Base-by-base conservation (phyloP, 2,113 vertebrate species). In the Pitta sordida region DNA sequence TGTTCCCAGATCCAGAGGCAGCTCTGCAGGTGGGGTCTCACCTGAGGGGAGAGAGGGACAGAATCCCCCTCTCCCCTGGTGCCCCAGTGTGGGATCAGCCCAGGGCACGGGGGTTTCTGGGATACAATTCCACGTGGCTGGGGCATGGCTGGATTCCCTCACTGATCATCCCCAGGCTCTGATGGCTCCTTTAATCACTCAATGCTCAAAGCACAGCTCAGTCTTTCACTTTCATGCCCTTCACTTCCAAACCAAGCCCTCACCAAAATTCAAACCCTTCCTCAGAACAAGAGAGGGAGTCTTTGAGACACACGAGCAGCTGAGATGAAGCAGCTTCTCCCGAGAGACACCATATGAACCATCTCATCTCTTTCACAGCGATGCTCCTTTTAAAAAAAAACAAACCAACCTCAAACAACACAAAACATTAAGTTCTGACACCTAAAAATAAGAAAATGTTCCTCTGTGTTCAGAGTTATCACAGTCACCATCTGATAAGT, bases 371-470 rank as follows among this genome's bases (percentile, higher is more conserved):
- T 71, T 79, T 29, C 58, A 37, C 19, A 39, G 46, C 3, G 16
- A 65, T 15, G n/a, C 6, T 24, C 17, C 11, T 29, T 78, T 11
- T 52, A 24, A 3, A 43, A 6, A 8, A 43, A 46, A 21, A 41
- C 10, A 41, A 41, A 41, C 39, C 12, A 43, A 43, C 6, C 0
- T 12, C 55, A 20, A 46, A 46, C 41, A 41, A 59, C 20, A 34
- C 17, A 22, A 36, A 64, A 13, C 3, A 56, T 49, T 13, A 34
- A 51, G 23, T 58, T 41, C 37, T 56, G 1, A 21, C 41, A 69
- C 5, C 67, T 83, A 67, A 92, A 97, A 91, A 29, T 43, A 86
- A 59, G 9, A 83, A 60, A 79, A 88, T 1, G 4, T 88, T 83
- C 53, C 46, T 60, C 48, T 55, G 67, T n/a, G 30, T 46, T 80